Evolutionary conservation across 2,888 invertebrate genomes (phyloP), one percentile per base, ranked within the genome.

Genomic region (Ctena decussata): DNA sequence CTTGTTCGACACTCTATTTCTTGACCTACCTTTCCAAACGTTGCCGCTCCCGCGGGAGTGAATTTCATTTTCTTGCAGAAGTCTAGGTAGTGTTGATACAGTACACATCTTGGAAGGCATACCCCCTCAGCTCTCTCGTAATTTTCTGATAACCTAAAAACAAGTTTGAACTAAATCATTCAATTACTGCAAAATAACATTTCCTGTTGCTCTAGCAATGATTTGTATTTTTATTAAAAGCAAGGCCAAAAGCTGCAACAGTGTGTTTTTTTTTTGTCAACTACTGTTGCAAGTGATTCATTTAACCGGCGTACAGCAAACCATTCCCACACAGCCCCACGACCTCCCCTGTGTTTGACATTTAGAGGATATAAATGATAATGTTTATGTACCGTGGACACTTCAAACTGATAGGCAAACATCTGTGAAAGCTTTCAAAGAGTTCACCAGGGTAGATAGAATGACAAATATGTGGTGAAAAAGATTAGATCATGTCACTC

Each of bases 21-120:
- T n/a, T n/a, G 15, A 49, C 76, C 78, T 90, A 96, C 96, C 94
- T 96, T 96, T 57, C 96, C 96, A 90, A 96, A 96, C 0, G 96
- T 96, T 2, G 96, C 96, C 6, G 96, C 95, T 65, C 96, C 95
- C 0, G 96, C 95, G 0, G 96, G 96, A 39, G 93, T 92, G 41
- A 95, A 92, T 24, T 89, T 92, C 81, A 93, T 91, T 80, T 94
- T 93, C 78, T 94, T 93, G 82, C 96, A 96, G 87, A 95, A 96
- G 80, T 96, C 96, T 76, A 95, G 90, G 79, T 96, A 96, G 80
- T 96, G 96, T 21, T 94, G 93, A 87, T 96, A 96, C 8, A 93
- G 80, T 24, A 93, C 93, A 86, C 93, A 93, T 60, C 93, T 75
- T 0, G 96, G 96, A 41, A 96, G 90, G 90, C 96, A 96, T 12